Conservation (phyloP, 2,797 vertebrate genomes). For the Pipistrellus pipistrellus region DNA sequence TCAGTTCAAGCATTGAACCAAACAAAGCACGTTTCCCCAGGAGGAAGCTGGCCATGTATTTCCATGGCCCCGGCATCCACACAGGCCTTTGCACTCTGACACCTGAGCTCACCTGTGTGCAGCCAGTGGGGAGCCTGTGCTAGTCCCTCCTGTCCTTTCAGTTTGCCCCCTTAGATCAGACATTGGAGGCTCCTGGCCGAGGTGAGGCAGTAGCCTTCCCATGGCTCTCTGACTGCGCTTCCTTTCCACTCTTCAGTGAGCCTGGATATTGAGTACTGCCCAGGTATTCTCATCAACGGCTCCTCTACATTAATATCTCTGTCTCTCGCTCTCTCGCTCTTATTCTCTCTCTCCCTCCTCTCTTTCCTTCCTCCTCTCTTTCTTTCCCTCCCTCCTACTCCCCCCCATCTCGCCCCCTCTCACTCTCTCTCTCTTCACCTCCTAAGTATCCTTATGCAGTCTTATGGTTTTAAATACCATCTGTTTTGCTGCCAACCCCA, state of each 20-base stretch:
- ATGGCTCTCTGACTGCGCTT: background rate
- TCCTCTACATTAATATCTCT: too few species aligned
- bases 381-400: too few species aligned
- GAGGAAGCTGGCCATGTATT: background rate
- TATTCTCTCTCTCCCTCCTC: too few species aligned
- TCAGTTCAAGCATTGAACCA: background rate
- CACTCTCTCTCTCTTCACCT: background rate
- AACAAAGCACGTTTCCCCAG: background rate
- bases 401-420: accelerated
- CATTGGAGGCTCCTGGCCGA: background rate
- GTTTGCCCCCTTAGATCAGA: background rate
- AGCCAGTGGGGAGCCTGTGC: background rate
- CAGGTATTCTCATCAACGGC: background rate
- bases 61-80: background rate
- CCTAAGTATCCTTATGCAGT: background rate
- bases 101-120: background rate
- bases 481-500: background rate
- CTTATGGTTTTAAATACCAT: background rate
- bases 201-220: background rate
- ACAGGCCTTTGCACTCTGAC: background rate
- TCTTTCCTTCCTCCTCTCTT: too few species aligned
- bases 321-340: too few species aligned
- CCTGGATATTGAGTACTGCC: background rate
- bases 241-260: background rate
- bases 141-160: background rate